Conservation (phyloP, 2,888 invertebrate species). For the Cephus rjabovi region DNA sequence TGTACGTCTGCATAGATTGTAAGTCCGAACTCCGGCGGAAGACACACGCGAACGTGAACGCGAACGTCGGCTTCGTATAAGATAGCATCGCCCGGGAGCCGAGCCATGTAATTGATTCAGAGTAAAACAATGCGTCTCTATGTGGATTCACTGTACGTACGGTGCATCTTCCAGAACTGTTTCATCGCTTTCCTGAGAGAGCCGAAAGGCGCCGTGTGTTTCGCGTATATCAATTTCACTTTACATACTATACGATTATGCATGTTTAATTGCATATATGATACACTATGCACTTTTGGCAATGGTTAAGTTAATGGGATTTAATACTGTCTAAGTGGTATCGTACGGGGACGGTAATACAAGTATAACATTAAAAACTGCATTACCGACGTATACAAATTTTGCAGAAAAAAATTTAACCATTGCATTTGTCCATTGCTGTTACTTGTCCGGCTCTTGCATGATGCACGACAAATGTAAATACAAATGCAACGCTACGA, state of each 20-base stretch:
- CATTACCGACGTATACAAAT: no score
- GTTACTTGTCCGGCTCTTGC: constrained; percentile 4
- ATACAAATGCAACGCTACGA: constrained; percentile 25
- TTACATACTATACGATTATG: no score
- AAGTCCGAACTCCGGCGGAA: constrained; percentile 17
- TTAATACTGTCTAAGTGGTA: no score
- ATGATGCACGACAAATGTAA: constrained; percentile 41
- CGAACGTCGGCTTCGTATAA: constrained; percentile 37
- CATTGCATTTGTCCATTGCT: constrained; percentile 39
- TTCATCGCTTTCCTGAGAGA: no score
- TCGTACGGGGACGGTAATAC: no score
- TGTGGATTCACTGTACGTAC: constrained; percentile 43
- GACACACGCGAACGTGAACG: constrained; percentile 30
- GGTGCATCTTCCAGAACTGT: constrained; percentile 10
- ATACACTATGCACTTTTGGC: no score
- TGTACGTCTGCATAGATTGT: constrained; percentile 29
- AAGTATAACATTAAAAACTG: no score
- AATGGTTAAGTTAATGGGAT: no score
- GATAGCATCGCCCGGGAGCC: constrained; percentile 57
- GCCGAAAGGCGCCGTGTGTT: no score
- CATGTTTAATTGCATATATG: no score
- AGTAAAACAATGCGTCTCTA: constrained; percentile 60
- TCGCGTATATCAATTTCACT: no score
- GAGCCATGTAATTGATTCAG: constrained; percentile 63
- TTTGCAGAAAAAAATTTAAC: constrained; percentile 11